A percentile compares a stretch with the other conserved stretches of the same genome.
Conservation (phyloP, 2,113 vertebrate genomes). For the Anser brachyrhynchus region DNA sequence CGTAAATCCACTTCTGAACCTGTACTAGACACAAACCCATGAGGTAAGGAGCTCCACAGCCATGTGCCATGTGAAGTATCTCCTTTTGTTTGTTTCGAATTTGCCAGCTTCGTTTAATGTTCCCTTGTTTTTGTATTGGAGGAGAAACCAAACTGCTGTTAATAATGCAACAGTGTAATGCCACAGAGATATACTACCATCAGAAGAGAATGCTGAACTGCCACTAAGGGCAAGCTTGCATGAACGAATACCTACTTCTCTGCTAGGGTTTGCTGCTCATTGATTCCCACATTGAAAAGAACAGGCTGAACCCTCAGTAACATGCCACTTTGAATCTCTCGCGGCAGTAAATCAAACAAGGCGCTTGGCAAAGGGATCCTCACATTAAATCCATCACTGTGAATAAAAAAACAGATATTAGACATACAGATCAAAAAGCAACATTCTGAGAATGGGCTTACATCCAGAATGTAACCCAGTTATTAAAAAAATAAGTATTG, state of each 20-base stretch:
- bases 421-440: background rate
- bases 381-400: constrained; percentile 94
- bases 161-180: background rate
- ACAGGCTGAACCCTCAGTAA: constrained; percentile 95
- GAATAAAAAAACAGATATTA: background rate
- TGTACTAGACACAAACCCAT: background rate
- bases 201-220: background rate
- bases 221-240: background rate
- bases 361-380: constrained; percentile 92
- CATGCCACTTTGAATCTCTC: constrained; percentile 98
- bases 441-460: background rate
- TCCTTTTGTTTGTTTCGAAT: background rate
- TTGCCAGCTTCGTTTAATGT: background rate
- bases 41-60: background rate
- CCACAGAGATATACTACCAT: background rate
- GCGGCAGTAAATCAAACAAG: constrained; percentile 91
- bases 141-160: background rate
- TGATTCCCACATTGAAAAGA: constrained; percentile 98
- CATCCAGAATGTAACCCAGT: background rate
- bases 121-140: accelerated
- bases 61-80: accelerated
- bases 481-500: background rate
- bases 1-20: background rate
- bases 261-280: constrained; percentile 96
- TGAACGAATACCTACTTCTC: constrained; percentile 85